Evolutionary conservation across 2,888 invertebrate species (phyloP).

Genomic region (Craniophora ligustri): DNA sequence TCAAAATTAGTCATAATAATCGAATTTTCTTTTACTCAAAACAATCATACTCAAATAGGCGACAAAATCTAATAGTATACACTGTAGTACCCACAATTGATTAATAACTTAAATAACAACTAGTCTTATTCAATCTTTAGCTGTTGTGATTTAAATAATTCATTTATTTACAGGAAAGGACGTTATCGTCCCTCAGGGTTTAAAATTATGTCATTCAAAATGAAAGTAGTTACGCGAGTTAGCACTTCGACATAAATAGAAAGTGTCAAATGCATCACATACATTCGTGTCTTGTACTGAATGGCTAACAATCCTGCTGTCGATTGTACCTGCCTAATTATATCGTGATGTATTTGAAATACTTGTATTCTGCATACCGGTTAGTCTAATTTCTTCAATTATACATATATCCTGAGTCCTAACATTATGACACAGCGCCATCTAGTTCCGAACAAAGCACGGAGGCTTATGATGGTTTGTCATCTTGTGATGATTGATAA

Average conservation of each 20-base stretch:
- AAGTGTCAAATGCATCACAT: slow-evolving; percentile 80
- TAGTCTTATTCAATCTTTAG: neutral
- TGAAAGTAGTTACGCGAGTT: slow-evolving; percentile 66
- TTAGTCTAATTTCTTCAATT: too few relatives aligned
- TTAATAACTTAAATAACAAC: neutral
- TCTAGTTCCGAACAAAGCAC: too few relatives aligned
- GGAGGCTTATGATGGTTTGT: too few relatives aligned
- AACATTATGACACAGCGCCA: too few relatives aligned
- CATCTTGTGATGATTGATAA: too few relatives aligned
- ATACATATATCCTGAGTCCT: too few relatives aligned
- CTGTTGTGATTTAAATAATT: slow-evolving; percentile 35
- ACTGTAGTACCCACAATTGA: neutral
- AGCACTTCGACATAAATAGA: slow-evolving; percentile 79
- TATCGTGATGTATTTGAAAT: slow-evolving; percentile 53
- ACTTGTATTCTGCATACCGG: slow-evolving; percentile 20
- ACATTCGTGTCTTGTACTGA: slow-evolving; percentile 68
- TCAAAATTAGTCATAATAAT: neutral
- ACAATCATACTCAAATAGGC: too few relatives aligned
- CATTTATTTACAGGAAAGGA: slow-evolving; percentile 46
- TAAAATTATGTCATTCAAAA: slow-evolving; percentile 72
- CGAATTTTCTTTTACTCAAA: too few relatives aligned
- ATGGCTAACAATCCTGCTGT: slow-evolving; percentile 65
- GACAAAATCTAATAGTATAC: too few relatives aligned
- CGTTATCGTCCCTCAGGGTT: slow-evolving; percentile 54
- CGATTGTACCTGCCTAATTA: slow-evolving; percentile 58